Percentiles rank a stretch among this genome's conserved stretches.
phyloP scores from a whole-genome alignment of 1,140 invertebrate genomes.

The Acromyrmex charruanus region DNA sequence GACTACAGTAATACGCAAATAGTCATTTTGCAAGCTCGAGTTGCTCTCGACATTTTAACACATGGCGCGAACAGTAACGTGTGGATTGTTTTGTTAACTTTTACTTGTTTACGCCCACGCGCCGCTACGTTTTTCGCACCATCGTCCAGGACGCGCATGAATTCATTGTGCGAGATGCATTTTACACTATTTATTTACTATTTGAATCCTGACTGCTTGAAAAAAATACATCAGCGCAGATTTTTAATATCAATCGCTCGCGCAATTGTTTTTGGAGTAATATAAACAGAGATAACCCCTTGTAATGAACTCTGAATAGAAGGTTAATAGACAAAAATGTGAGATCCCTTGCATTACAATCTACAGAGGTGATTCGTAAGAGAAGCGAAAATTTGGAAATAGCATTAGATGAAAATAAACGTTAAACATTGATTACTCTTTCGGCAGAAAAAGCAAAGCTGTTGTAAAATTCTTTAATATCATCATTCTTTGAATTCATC shows the following conservation, averaged over 20 bases:
- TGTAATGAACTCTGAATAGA: neutral
- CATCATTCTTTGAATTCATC: too few relatives aligned
- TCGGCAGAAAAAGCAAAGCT: neutral
- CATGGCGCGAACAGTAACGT: conserved; percentile 39
- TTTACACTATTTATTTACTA: conserved; percentile 62
- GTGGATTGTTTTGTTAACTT: conserved; percentile 62
- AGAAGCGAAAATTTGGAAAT: neutral
- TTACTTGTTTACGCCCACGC: conserved; percentile 60
- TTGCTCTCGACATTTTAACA: conserved; percentile 48
- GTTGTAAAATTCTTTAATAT: too few relatives aligned
- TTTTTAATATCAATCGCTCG: conserved; percentile 43
- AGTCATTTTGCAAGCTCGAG: conserved; percentile 42
- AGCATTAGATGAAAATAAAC: too few relatives aligned
- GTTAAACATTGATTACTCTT: too few relatives aligned
- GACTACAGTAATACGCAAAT: conserved; percentile 14
- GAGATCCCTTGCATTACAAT: neutral
- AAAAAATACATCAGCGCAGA: conserved; percentile 47
- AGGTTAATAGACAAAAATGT: neutral
- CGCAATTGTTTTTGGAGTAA: neutral
- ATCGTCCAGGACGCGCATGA: conserved; percentile 51
- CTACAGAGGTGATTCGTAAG: neutral
- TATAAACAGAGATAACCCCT: neutral
- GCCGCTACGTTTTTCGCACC: conserved; percentile 47
- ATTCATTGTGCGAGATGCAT: conserved; percentile 59
- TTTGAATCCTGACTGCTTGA: conserved; percentile 59